Evolutionary conservation across 1,140 invertebrate species (phyloP).

Genomic region (Charaxes varanes): DNA sequence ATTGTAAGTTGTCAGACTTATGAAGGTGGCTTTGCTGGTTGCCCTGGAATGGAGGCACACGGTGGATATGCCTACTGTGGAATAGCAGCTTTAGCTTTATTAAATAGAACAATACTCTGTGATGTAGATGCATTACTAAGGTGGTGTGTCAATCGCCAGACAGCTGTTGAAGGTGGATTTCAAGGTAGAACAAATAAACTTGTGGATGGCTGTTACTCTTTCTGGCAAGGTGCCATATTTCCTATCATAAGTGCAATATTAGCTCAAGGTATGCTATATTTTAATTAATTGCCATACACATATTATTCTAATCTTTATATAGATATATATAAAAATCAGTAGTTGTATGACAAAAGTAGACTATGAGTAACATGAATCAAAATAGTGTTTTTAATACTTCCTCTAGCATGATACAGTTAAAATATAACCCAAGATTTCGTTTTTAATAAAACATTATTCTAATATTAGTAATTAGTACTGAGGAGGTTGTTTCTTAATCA

Average conservation of each 20-base stretch:
- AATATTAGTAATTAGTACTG: no score
- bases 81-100: constrained; percentile 88
- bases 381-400: no score
- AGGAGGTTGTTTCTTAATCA: no score
- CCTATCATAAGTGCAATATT: constrained; percentile 78
- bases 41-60: constrained; percentile 97
- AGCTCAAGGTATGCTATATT: constrained; percentile 46
- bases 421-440: no score
- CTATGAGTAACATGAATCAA: no score
- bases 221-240: constrained; percentile 97
- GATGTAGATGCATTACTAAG: constrained; percentile 86
- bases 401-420: no score
- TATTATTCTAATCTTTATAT: no score
- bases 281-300: no score
- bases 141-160: constrained; percentile 92
- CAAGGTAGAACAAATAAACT: constrained; percentile 98
- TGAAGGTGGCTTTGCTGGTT: constrained; percentile 97
- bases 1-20: constrained; percentile 96
- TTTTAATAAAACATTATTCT: no score
- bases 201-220: constrained; percentile 98
- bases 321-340: no score
- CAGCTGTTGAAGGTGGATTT: constrained; percentile 93
- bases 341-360: no score
- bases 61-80: constrained; percentile 99
- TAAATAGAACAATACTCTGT: constrained; percentile 87